phyloP scores from a whole-genome alignment of 2,113 vertebrate genomes.

The Bujurquina vittata region DNA sequence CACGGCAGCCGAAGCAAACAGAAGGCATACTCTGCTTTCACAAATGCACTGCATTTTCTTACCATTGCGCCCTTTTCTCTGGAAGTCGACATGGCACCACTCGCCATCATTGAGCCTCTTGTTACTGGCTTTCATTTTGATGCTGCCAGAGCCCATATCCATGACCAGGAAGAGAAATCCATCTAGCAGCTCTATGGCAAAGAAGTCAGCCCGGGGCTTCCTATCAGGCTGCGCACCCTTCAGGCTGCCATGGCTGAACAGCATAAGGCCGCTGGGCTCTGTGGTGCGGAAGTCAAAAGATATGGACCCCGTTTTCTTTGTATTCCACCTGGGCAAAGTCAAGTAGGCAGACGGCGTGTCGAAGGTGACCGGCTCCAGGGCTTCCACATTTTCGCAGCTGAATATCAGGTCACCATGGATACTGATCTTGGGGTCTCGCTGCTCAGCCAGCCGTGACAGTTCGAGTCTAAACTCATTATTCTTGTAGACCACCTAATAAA shows the following conservation, averaged over 20 bases:
- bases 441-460: slow-evolving; percentile 90
- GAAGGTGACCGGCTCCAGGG: slow-evolving; percentile 91
- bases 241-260: slow-evolving; percentile 87
- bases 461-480: slow-evolving; percentile 97
- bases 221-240: slow-evolving; percentile 73
- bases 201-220: slow-evolving; percentile 86
- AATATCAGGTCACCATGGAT: slow-evolving; percentile 91
- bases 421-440: slow-evolving; percentile 88
- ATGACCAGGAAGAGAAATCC: slow-evolving; percentile 91
- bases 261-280: slow-evolving; percentile 87
- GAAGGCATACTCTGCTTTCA: slow-evolving; percentile 21
- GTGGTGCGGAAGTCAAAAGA: slow-evolving; percentile 94
- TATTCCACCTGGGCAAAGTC: slow-evolving; percentile 87
- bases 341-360: slow-evolving; percentile 85
- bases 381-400: slow-evolving; percentile 89
- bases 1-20: slow-evolving; percentile 33
- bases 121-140: slow-evolving; percentile 88
- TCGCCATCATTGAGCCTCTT: slow-evolving; percentile 90
- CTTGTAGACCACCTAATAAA: slow-evolving; percentile 90
- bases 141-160: slow-evolving; percentile 93
- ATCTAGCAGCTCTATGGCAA: slow-evolving; percentile 90
- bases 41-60: slow-evolving; percentile 46
- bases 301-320: slow-evolving; percentile 89
- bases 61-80: slow-evolving; percentile 91
- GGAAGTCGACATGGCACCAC: slow-evolving; percentile 95